phyloP scores from a whole-genome alignment of 2,888 invertebrate genomes.

The Thysanoteuthis rhombus region DNA sequence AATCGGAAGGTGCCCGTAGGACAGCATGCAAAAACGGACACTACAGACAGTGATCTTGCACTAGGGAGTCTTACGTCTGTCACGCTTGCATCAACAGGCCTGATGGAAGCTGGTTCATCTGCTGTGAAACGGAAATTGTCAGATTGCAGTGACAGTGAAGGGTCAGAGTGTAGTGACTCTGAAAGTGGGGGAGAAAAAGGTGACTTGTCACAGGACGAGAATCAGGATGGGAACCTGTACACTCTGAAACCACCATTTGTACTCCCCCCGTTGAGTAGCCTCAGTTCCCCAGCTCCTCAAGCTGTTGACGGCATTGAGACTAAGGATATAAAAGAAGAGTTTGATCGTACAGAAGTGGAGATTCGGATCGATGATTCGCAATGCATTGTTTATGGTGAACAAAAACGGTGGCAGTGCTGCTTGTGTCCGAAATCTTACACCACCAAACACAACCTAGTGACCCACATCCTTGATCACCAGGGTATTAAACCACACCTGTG shows the following conservation, averaged over 20 bases:
- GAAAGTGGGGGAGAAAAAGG: slow-evolving; percentile 33
- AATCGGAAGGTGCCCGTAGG: slow-evolving; percentile 36
- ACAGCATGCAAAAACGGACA: slow-evolving; percentile 33
- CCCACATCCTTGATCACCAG: slow-evolving; percentile 65
- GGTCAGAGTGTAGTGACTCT: slow-evolving; percentile 33
- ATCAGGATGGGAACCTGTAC: slow-evolving; percentile 36
- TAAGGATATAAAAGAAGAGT: slow-evolving; percentile 36
- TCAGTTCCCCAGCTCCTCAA: neutral
- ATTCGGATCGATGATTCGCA: slow-evolving; percentile 64
- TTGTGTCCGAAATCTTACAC: slow-evolving; percentile 66
- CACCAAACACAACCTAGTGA: slow-evolving; percentile 66
- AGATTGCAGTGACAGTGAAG: slow-evolving; percentile 29
- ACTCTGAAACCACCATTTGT: slow-evolving; percentile 17
- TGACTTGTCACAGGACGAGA: slow-evolving; percentile 34
- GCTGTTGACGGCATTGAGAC: slow-evolving; percentile 40
- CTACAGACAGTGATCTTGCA: slow-evolving; percentile 40
- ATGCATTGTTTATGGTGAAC: slow-evolving; percentile 58
- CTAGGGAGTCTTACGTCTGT: slow-evolving; percentile 43
- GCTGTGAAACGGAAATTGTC: slow-evolving; percentile 1
- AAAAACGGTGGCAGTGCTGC: slow-evolving; percentile 65
- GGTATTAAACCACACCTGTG: slow-evolving; percentile 67
- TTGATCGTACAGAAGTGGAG: slow-evolving; percentile 59
- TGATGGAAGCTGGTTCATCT: neutral
- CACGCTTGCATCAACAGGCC: slow-evolving; percentile 15
- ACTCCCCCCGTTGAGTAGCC: neutral